A percentile compares a stretch with the other conserved stretches of the same genome.
These are phyloP conservation scores for Drosophila kurseongensis DNA, from an alignment of 1,140 invertebrate genomes.

Conservation along the genomic window DNA sequence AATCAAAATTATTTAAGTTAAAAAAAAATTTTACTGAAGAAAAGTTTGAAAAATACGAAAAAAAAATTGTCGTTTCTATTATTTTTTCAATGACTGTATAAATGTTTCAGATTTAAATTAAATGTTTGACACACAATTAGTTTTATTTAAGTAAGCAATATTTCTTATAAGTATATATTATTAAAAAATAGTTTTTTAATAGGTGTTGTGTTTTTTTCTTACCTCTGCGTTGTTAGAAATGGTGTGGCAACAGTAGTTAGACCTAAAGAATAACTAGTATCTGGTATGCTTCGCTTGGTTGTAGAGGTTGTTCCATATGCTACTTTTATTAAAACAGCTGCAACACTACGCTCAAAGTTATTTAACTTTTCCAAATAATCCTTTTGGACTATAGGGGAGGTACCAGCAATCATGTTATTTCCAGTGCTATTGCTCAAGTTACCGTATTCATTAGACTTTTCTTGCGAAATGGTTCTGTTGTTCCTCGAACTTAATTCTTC, in stretches of 20 bases:
- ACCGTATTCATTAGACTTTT: slow-evolving; percentile 21
- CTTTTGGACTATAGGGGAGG: slow-evolving; percentile 47
- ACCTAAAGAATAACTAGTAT: slow-evolving; percentile 87
- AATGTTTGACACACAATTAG: too few species aligned
- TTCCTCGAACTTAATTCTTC: slow-evolving; percentile 24
- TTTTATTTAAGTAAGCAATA: too few species aligned
- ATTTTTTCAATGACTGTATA: too few species aligned
- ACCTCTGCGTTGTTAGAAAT: slow-evolving; percentile 86
- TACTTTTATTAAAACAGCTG: slow-evolving; percentile 89
- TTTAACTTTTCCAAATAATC: slow-evolving; percentile 76
- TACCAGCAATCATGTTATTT: slow-evolving; percentile 28
- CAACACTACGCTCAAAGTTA: slow-evolving; percentile 87
- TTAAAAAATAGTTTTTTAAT: too few species aligned
- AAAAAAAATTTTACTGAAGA: too few species aligned
- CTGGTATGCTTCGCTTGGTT: slow-evolving; percentile 88
- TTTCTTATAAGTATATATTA: too few species aligned
- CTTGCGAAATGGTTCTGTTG: slow-evolving; percentile 27
- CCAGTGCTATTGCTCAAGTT: slow-evolving; percentile 30
- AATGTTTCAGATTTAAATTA: too few species aligned
- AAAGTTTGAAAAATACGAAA: too few species aligned
- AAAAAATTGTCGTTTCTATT: too few species aligned
- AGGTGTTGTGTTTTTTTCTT: slow-evolving; percentile 22
- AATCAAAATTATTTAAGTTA: too few species aligned
- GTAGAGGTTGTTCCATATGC: slow-evolving; percentile 87
- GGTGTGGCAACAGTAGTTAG: slow-evolving; percentile 88